These are phyloP conservation scores for Desmodus rotundus DNA, from an alignment of 2,113 vertebrate genomes.

Conservation along the genomic window DNA sequence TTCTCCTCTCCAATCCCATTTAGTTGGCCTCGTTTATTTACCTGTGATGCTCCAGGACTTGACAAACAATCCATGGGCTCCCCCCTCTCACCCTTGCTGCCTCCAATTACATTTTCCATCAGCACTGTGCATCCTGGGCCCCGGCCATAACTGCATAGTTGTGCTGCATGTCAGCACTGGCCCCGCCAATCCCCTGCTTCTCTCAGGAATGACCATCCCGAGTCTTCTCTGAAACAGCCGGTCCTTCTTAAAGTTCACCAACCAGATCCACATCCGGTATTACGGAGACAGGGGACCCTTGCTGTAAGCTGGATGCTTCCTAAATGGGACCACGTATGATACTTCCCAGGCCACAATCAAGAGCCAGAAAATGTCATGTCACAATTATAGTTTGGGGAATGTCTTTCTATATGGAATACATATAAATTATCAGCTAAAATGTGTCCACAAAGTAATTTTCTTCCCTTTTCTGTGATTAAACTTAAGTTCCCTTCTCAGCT, in stretches of 20 bases:
- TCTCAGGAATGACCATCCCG: background rate
- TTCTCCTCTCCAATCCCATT: background rate
- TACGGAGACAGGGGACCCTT: background rate
- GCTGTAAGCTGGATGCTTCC: background rate
- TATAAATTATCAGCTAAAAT: background rate
- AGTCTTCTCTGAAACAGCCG: background rate
- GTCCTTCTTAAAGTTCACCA: background rate
- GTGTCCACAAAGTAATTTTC: background rate
- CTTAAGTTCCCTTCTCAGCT: background rate
- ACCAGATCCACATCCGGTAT: background rate
- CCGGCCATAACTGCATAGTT: background rate
- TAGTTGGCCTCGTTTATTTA: background rate
- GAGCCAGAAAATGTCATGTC: background rate
- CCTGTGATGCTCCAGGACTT: background rate
- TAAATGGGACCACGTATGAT: background rate
- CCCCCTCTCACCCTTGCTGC: background rate
- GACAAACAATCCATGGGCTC: background rate
- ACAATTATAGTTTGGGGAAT: background rate
- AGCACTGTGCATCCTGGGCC: background rate
- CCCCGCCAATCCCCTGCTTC: accelerated
- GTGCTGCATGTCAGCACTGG: accelerated
- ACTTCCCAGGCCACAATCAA: background rate
- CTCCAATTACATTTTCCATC: background rate
- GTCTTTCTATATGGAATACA: background rate
- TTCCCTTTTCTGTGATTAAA: background rate